A percentile compares a stretch with the other conserved stretches of the same genome.
Evolutionary conservation across 2,797 vertebrate species (phyloP).

Genomic region (Sebastes alutus): DNA sequence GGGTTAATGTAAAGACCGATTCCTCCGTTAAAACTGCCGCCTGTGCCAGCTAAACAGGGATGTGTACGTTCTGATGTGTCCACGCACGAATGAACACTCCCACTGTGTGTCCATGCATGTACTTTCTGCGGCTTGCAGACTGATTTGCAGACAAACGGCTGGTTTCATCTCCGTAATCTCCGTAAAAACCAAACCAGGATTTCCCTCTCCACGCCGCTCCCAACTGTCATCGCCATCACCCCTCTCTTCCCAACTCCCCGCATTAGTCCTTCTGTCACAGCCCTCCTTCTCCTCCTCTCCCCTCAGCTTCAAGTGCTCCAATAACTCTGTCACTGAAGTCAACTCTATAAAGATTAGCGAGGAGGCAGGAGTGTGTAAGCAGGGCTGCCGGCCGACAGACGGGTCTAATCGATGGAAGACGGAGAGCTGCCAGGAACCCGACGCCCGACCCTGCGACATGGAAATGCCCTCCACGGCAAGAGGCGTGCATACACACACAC

Average conservation of each 20-base stretch:
- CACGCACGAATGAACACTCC: not conserved
- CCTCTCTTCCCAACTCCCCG: constrained; percentile 34
- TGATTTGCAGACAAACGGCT: constrained; percentile 3
- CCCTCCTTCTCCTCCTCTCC: constrained; percentile 49
- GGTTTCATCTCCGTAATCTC: constrained; percentile 6
- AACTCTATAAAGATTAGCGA: constrained; percentile 80
- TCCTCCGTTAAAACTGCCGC: too few species aligned
- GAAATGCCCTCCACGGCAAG: constrained; percentile 55
- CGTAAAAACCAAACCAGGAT: constrained; percentile 14
- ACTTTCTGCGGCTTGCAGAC: not conserved
- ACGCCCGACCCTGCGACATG: constrained; percentile 42
- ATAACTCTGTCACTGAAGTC: constrained; percentile 74
- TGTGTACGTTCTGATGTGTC: not conserved
- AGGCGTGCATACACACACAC: not conserved
- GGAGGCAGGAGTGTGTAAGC: constrained; percentile 71
- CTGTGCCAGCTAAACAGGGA: not conserved
- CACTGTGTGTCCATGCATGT: not conserved
- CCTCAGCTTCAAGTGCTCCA: constrained; percentile 64
- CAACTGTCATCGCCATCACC: constrained; percentile 35
- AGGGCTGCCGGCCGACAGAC: constrained; percentile 68
- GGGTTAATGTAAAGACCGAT: not conserved
- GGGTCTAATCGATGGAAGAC: constrained; percentile 73
- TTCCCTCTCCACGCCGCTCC: constrained; percentile 22
- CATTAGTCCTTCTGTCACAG: constrained; percentile 56
- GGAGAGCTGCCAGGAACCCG: constrained; percentile 52